Evolutionary conservation across 2,797 vertebrate species (phyloP).

Genomic region (Cyprinodon diabolis): DNA sequence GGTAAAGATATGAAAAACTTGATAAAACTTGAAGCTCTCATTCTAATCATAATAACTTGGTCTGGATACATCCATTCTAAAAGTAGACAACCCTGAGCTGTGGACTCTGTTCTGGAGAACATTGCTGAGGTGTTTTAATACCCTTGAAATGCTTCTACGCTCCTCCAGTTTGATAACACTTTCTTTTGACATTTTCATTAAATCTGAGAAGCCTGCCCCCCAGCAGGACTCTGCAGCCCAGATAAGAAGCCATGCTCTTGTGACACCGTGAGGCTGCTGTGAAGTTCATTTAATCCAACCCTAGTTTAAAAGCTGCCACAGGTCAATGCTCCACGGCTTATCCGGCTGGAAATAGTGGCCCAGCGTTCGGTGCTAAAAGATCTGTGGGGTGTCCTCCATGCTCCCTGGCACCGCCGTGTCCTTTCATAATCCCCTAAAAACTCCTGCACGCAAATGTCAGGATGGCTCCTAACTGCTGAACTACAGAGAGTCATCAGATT

Average conservation of each 20-base stretch:
- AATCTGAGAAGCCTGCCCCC: background rate
- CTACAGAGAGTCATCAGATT: conserved; percentile 43
- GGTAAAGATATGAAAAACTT: background rate
- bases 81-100: no score
- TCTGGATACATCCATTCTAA: no score
- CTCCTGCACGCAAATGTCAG: conserved; percentile 55
- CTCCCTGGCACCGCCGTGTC: conserved; percentile 20
- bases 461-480: conserved; percentile 34
- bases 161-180: background rate
- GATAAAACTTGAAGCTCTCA: background rate
- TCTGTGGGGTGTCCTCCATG: conserved; percentile 7
- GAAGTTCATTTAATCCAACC: conserved; percentile 18
- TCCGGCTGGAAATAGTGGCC: background rate
- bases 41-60: no score
- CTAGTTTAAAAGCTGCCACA: conserved; percentile 4
- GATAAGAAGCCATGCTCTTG: conserved; percentile 1
- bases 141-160: no score
- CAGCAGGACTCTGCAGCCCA: background rate
- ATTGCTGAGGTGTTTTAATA: background rate
- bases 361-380: conserved; percentile 10
- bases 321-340: conserved; percentile 16
- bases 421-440: conserved; percentile 57
- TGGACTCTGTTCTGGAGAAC: no score
- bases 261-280: background rate
- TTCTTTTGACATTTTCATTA: conserved; percentile 20